phyloP scores from a whole-genome alignment of 2,888 invertebrate species.

The Sesia apiformis region DNA sequence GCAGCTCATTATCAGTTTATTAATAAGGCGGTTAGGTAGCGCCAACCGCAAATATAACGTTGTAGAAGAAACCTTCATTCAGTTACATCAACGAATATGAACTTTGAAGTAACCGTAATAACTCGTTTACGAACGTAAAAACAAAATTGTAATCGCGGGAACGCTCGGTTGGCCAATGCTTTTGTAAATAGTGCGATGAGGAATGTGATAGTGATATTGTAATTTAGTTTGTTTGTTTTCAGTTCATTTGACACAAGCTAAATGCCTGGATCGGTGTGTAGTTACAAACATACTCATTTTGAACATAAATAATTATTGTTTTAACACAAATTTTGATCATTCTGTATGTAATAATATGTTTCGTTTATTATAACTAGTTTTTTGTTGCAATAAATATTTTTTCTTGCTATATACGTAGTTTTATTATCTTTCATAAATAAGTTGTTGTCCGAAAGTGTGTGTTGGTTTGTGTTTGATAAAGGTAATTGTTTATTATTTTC shows the following conservation, averaged over 20 bases:
- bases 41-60: no score
- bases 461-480: neutral
- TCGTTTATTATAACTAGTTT: constrained; percentile 4
- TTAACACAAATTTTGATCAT: neutral
- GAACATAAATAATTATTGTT: neutral
- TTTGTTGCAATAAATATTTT: constrained; percentile 36
- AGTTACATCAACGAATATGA: no score
- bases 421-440: neutral
- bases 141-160: no score
- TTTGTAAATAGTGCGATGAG: neutral
- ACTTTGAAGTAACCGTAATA: no score
- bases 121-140: no score
- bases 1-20: no score
- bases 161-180: no score
- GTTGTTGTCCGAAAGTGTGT: neutral
- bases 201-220: neutral
- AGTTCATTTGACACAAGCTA: constrained; percentile 65
- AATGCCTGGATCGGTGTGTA: constrained; percentile 64
- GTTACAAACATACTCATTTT: constrained; percentile 12
- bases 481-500: constrained; percentile 7
- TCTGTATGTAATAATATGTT: neutral
- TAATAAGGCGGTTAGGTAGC: no score
- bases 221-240: constrained; percentile 51
- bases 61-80: no score
- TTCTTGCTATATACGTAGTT: constrained; percentile 6